A percentile compares a stretch with the other conserved stretches of the same genome.
These are phyloP conservation scores for Alloscopus bannaensis DNA, from an alignment of 2,888 invertebrate genomes.

Conservation along the genomic window DNA sequence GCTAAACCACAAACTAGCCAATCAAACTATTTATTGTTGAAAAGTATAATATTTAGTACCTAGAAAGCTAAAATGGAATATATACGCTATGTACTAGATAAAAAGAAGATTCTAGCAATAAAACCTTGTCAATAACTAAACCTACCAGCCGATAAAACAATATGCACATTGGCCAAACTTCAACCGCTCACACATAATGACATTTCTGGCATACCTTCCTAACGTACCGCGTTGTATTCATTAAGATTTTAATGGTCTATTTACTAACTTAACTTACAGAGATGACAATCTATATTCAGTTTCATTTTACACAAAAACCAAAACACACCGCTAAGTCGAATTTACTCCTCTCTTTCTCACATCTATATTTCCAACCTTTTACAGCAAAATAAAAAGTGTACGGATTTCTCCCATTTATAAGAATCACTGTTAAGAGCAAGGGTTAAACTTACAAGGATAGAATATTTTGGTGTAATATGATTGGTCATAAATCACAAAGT, in stretches of 20 bases:
- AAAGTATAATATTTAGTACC: slow-evolving; percentile 31
- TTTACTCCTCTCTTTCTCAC: background rate
- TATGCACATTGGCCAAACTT: slow-evolving; percentile 1
- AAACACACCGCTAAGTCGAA: background rate
- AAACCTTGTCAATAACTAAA: slow-evolving; percentile 1
- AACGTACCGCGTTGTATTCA: background rate
- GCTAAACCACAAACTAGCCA: slow-evolving; percentile 29
- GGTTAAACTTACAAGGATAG: background rate
- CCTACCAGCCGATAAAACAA: slow-evolving; percentile 5
- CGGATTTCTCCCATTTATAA: background rate
- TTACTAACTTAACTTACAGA: slow-evolving; percentile 8
- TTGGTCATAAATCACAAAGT: slow-evolving; percentile 54
- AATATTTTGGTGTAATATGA: slow-evolving; percentile 50
- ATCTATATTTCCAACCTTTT: background rate
- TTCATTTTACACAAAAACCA: slow-evolving; percentile 5
- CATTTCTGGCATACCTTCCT: slow-evolving; percentile 4
- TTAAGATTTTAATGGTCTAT: background rate
- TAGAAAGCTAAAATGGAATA: slow-evolving; percentile 37
- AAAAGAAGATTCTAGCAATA: slow-evolving; percentile 41
- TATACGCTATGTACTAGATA: slow-evolving; percentile 31
- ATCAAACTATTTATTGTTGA: slow-evolving; percentile 9
- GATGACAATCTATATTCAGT: background rate
- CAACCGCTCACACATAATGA: slow-evolving; percentile 10
- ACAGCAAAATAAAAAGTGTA: background rate
- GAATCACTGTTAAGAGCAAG: background rate